Evolutionary conservation across 53 echinoderm and acorn worm genomes (phyloP).

Genomic region (Luidia sarsii): DNA sequence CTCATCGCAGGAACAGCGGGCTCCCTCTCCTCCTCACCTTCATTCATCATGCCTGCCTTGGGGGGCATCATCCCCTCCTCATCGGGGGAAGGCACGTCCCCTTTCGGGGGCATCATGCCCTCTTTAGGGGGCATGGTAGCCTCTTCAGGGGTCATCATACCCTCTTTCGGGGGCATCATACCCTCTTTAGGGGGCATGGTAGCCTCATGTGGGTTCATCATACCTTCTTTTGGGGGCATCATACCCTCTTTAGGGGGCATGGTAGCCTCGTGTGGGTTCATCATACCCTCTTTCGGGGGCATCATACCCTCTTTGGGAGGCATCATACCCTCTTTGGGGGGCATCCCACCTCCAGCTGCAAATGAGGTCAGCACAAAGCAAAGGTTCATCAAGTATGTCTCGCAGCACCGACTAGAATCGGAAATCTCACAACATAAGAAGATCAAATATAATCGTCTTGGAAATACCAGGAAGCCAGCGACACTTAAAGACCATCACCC

Average conservation of each 20-base stretch:
- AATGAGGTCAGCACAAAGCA: no score
- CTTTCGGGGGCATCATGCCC: constrained; percentile 54
- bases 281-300: no score
- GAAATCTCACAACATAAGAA: no score
- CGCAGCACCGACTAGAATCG: no score
- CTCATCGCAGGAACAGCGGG: constrained; percentile 13
- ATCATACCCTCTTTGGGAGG: no score
- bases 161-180: constrained; percentile 47
- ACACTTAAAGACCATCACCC: no score
- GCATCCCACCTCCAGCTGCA: no score
- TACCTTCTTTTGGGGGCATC: constrained; percentile 57
- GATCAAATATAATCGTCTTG: no score
- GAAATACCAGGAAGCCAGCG: no score
- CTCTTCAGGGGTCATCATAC: constrained; percentile 34
- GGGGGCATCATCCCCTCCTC: constrained; percentile 35
- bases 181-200: constrained; percentile 57
- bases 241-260: constrained; percentile 10
- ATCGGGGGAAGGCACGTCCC: constrained; percentile 26
- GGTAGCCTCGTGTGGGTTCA: no score
- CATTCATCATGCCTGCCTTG: constrained; percentile 35
- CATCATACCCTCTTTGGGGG: no score
- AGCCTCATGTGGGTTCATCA: constrained; percentile 11
- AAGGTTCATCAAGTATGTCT: no score
- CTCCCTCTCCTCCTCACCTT: background rate
- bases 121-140: constrained; percentile 60